Evolutionary conservation across 1,140 invertebrate species (phyloP).

Genomic region (Sminthurinus signatus): DNA sequence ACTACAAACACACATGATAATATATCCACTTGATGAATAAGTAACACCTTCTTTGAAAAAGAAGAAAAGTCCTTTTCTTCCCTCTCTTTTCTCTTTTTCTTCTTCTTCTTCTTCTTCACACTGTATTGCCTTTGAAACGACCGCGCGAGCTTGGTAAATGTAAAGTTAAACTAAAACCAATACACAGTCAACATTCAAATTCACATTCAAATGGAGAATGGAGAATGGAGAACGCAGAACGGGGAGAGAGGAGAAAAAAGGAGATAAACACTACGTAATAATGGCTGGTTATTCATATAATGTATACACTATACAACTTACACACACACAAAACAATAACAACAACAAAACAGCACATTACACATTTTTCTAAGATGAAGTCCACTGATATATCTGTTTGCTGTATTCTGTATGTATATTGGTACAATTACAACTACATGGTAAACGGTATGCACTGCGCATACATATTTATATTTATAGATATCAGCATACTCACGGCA

Average conservation of each 20-base stretch:
- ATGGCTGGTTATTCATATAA: too few species aligned
- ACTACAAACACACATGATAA: background rate
- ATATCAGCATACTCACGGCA: too few species aligned
- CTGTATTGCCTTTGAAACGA: conserved; percentile 13
- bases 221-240: background rate
- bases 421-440: too few species aligned
- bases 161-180: background rate
- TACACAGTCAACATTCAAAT: background rate
- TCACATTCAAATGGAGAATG: background rate
- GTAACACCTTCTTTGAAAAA: conserved; percentile 18
- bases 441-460: too few species aligned
- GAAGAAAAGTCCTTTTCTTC: background rate
- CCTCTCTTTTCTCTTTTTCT: background rate
- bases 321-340: too few species aligned
- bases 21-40: conserved; percentile 13
- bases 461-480: too few species aligned
- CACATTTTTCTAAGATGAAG: too few species aligned
- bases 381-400: too few species aligned
- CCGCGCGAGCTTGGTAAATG: conserved; percentile 2
- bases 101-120: too few species aligned
- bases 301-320: too few species aligned
- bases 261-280: background rate
- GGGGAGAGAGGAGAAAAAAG: background rate
- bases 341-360: too few species aligned
- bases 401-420: too few species aligned